A percentile compares a stretch with the other conserved stretches of the same genome.
Evolutionary conservation across 2,888 invertebrate genomes (phyloP).

Genomic region (Eupeodes latifasciatus): DNA sequence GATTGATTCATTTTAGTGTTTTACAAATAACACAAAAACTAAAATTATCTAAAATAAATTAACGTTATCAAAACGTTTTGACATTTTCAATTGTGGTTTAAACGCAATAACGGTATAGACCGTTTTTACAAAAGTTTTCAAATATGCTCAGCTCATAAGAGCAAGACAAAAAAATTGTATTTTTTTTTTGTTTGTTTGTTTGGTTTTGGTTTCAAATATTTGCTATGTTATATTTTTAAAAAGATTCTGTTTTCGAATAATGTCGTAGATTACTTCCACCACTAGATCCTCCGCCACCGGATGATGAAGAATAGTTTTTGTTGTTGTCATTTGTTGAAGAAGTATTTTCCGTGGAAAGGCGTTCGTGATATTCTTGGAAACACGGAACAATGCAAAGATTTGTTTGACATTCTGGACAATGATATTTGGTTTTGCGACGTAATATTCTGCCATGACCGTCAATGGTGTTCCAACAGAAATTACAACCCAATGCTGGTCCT

Average conservation of each 20-base stretch:
- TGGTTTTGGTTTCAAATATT: slow-evolving; percentile 46
- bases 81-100: slow-evolving; percentile 15
- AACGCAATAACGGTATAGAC: not conserved
- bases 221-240: slow-evolving; percentile 79
- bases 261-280: slow-evolving; percentile 78
- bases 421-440: slow-evolving; percentile 94
- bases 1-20: slow-evolving; percentile 16
- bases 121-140: slow-evolving; percentile 31
- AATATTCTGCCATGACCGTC: slow-evolving; percentile 92
- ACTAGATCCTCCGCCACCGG: slow-evolving; percentile 42
- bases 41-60: slow-evolving; percentile 15
- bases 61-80: slow-evolving; percentile 1
- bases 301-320: slow-evolving; percentile 68
- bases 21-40: slow-evolving; percentile 48
- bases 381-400: slow-evolving; percentile 95
- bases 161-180: slow-evolving; percentile 16
- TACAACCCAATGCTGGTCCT: slow-evolving; percentile 94
- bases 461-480: slow-evolving; percentile 96
- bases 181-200: not conserved
- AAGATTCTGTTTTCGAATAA: slow-evolving; percentile 83
- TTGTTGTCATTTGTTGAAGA: slow-evolving; percentile 73
- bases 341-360: slow-evolving; percentile 84
- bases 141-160: not conserved
- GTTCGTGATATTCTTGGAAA: slow-evolving; percentile 93
- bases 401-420: slow-evolving; percentile 95